phyloP scores from a whole-genome alignment of 2,888 invertebrate genomes.

The Drosophila melanosoma region DNA sequence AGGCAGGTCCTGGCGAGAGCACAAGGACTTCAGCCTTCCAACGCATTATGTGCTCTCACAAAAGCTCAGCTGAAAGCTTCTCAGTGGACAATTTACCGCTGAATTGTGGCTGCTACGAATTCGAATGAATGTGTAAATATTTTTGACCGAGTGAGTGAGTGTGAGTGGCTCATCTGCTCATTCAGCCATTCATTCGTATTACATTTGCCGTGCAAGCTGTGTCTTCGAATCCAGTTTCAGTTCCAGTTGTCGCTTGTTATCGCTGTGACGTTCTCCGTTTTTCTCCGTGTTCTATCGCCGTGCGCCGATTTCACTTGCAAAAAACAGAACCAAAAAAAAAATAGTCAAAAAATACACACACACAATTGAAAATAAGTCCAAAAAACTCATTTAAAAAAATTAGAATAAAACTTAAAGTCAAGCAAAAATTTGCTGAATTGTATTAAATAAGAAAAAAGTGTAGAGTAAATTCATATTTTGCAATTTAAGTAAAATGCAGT shows the following conservation, averaged over 20 bases:
- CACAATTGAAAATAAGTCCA: slow-evolving; percentile 23
- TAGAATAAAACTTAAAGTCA: slow-evolving; percentile 1
- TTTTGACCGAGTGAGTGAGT: slow-evolving; percentile 22
- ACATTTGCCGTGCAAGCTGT: slow-evolving; percentile 62
- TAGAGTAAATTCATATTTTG: slow-evolving; percentile 30
- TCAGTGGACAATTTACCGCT: slow-evolving; percentile 23
- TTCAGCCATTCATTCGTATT: slow-evolving; percentile 55
- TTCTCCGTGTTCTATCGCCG: slow-evolving; percentile 40
- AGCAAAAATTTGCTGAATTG: slow-evolving; percentile 22
- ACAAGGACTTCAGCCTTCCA: slow-evolving; percentile 15
- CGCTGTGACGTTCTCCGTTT: slow-evolving; percentile 40
- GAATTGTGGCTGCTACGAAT: slow-evolving; percentile 8
- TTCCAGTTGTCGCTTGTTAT: slow-evolving; percentile 66
- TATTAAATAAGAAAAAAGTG: slow-evolving; percentile 8
- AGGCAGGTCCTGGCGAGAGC: neutral
- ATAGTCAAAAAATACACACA: slow-evolving; percentile 1
- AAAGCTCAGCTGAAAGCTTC: slow-evolving; percentile 32
- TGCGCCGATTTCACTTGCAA: slow-evolving; percentile 52
- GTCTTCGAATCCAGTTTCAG: slow-evolving; percentile 51
- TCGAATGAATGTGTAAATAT: slow-evolving; percentile 15
- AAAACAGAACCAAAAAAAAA: slow-evolving; percentile 10
- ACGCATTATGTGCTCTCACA: neutral
- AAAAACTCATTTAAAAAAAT: slow-evolving; percentile 12
- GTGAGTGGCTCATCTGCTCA: slow-evolving; percentile 31
- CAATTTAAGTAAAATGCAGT: slow-evolving; percentile 80